Evolutionary conservation across 2,888 invertebrate species (phyloP), one percentile per base, ranked within the genome.

Genomic region (Ecliptopera silaceata): DNA sequence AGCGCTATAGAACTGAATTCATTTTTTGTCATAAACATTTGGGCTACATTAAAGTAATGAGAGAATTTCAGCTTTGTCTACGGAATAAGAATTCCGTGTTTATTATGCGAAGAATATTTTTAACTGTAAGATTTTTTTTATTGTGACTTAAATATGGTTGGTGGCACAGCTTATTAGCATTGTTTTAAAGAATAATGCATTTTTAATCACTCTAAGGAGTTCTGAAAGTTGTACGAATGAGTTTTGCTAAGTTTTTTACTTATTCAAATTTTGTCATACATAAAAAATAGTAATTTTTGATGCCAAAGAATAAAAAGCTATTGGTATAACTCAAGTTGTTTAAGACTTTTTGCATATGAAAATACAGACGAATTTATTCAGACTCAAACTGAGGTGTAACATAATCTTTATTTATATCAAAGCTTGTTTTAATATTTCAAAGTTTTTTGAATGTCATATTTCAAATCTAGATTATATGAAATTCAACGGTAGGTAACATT

Each of bases 1-100:
- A 59, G 45, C 58, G 41, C 49, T 39, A 38, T 47, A 44, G 42
- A 45, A 54, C 52, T 41, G 56, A 64, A 64, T 69, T 66, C 49
- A 62, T 61, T 50, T 47, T 49, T 47, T 58, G 39, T 60, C 51
- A 64, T 63, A 67, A 64, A 41, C 63, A 68, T 59, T 62, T 57
- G 56, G 61, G 58, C 52, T 57, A 59, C 68, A 65, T 71, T 70
- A 65, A 65, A 66, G 65, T 75, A 72, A 76, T 71, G 70, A 74
- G 52, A 56, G 55, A 59, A 59, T 70, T 69, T 59, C 51, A 56
- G 56, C 65, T 67, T 68, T 72, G 72, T 70, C 73, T 68, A 46
- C 59, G 54, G 43, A 58, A 56, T 55, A 57, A 56, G 50, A 50
- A 59, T 52, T 45, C 54, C 8, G 44, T 45, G 60, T 59, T 61